Conservation (phyloP, 2,797 vertebrate genomes). For the Sebastes oblongus region DNA sequence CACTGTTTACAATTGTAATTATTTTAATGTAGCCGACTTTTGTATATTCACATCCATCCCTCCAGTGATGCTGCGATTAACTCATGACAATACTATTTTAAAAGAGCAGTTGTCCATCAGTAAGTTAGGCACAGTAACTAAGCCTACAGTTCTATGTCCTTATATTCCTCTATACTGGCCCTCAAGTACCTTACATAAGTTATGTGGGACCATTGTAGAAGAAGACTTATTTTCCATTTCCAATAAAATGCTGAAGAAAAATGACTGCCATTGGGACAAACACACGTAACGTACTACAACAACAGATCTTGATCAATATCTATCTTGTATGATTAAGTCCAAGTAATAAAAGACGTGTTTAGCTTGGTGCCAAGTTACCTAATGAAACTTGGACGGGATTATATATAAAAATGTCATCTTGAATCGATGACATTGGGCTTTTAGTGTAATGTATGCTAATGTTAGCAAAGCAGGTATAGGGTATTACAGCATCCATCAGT, state of each 20-base stretch:
- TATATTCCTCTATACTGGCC: neutral
- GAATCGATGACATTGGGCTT: neutral
- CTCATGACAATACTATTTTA: neutral
- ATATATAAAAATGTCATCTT: constrained; percentile 1
- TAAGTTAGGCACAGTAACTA: neutral
- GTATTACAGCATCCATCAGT: constrained; percentile 3
- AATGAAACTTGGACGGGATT: neutral
- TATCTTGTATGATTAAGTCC: neutral
- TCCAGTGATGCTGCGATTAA: constrained; percentile 19
- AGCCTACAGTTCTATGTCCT: neutral
- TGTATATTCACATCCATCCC: constrained; percentile 17
- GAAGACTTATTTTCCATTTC: constrained; percentile 4
- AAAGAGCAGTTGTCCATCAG: neutral
- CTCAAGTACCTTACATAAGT: neutral
- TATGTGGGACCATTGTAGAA: neutral
- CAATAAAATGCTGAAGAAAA: neutral
- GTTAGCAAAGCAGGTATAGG: neutral
- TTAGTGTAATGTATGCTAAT: constrained; percentile 23
- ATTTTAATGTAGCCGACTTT: constrained; percentile 33
- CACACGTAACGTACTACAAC: neutral
- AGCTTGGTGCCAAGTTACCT: neutral
- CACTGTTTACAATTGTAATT: constrained; percentile 43
- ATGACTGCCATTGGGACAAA: neutral
- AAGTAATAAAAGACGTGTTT: neutral
- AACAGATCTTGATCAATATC: neutral